These are phyloP conservation scores for Desmodus rotundus DNA, from an alignment of 2,113 vertebrate genomes.

Conservation along the genomic window DNA sequence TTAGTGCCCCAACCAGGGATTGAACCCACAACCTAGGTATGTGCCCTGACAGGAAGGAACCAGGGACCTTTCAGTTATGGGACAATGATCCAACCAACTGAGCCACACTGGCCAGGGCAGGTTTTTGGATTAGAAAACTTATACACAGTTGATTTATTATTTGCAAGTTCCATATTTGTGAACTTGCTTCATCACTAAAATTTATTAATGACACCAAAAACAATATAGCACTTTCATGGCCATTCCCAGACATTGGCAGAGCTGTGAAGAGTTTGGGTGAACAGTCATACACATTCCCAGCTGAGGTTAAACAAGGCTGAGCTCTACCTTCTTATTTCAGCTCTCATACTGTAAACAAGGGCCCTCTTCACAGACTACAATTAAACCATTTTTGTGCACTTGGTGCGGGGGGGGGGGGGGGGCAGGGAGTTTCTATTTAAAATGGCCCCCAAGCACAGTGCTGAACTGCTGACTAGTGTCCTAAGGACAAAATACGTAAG, in stretches of 20 bases:
- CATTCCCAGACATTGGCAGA: not conserved
- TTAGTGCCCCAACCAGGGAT: too few species aligned
- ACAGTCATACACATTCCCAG: not conserved
- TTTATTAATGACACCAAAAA: not conserved
- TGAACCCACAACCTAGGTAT: too few species aligned
- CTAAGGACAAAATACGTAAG: not conserved
- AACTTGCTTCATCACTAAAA: not conserved
- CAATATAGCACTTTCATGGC: not conserved
- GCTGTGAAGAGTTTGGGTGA: not conserved
- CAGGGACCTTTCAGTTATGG: too few species aligned
- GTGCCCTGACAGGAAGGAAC: too few species aligned
- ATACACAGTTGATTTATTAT: not conserved
- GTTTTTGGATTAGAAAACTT: not conserved
- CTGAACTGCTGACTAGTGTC: not conserved
- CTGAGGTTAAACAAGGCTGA: not conserved
- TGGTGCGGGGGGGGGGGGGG: not conserved
- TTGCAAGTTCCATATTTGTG: not conserved
- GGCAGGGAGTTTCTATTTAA: not conserved
- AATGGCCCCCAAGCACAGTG: not conserved
- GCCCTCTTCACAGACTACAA: not conserved
- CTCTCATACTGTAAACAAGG: not conserved
- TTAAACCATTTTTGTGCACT: too few species aligned
- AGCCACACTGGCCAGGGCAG: not conserved
- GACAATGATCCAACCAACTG: too few species aligned
- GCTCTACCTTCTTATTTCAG: not conserved